A percentile compares a stretch with the other conserved stretches of the same genome.
phyloP scores from a whole-genome alignment of 2,113 vertebrate genomes.

The Anoplopoma fimbria region DNA sequence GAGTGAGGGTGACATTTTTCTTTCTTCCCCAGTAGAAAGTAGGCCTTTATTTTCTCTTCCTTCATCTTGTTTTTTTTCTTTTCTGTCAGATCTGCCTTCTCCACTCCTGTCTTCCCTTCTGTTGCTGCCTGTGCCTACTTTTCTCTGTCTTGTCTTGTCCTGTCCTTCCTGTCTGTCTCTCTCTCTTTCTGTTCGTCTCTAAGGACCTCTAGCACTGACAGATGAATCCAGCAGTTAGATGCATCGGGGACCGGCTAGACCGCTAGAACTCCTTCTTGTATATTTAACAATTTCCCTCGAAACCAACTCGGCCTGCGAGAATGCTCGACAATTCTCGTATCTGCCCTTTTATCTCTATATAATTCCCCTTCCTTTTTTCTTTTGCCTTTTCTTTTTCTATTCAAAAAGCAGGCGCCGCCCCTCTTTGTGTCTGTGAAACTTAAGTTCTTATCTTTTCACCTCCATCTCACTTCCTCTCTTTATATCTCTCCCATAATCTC shows the following conservation, averaged over 20 bases:
- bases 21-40: background rate
- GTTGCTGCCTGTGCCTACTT: background rate
- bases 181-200: conserved; percentile 31
- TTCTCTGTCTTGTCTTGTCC: background rate
- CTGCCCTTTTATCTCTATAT: conserved; percentile 24
- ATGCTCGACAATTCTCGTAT: conserved; percentile 38
- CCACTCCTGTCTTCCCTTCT: conserved; percentile 9
- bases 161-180: background rate
- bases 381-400: conserved; percentile 35
- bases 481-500: conserved; percentile 62
- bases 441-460: conserved; percentile 68
- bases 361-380: conserved; percentile 29
- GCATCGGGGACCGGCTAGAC: conserved; percentile 30
- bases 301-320: conserved; percentile 23
- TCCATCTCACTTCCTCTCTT: conserved; percentile 58
- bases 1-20: background rate
- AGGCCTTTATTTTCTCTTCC: background rate
- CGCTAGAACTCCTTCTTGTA: conserved; percentile 25
- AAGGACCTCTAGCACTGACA: conserved; percentile 43
- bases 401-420: conserved; percentile 26
- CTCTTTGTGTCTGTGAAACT: conserved; percentile 65
- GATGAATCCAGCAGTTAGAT: conserved; percentile 55
- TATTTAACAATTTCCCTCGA: conserved; percentile 43
- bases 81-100: background rate
- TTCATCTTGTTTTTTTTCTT: conserved; percentile 18